phyloP scores from a whole-genome alignment of 2,797 vertebrate species.

The Orientallactaga sibirica region DNA sequence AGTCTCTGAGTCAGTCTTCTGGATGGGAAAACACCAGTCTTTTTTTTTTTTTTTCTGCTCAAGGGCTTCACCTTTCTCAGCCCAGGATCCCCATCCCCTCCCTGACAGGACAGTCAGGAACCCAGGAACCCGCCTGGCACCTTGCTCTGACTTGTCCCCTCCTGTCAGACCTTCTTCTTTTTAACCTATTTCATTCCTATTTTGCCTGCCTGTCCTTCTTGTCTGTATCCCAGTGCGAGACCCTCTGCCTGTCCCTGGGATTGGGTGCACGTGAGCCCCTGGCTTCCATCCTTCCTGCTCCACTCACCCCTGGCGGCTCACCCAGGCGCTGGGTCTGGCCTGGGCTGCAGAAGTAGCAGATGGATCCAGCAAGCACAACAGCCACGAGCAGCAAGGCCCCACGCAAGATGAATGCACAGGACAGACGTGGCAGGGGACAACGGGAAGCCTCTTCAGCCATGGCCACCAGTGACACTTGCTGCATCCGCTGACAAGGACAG shows the following conservation, averaged over 20 bases:
- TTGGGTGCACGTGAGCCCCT: neutral
- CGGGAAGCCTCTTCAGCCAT: neutral
- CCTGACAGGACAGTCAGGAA: neutral
- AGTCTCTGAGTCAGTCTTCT: slow-evolving; percentile 51
- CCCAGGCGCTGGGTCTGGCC: neutral
- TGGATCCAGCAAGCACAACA: rapidly evolving
- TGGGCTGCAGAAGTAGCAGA: neutral
- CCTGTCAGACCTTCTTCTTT: neutral
- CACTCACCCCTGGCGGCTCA: slow-evolving; percentile 34
- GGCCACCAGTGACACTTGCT: neutral
- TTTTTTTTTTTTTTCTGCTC: neutral
- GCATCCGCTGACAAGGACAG: neutral
- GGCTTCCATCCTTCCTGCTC: neutral
- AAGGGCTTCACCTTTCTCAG: neutral
- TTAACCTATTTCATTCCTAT: neutral
- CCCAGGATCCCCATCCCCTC: neutral
- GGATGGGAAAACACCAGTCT: slow-evolving; percentile 52
- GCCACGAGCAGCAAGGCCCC: neutral
- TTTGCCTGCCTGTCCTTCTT: neutral
- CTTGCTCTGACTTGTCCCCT: neutral
- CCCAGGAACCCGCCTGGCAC: neutral
- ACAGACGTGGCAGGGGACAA: neutral
- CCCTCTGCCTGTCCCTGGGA: neutral
- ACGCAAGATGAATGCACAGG: neutral
- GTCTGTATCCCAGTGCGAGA: neutral